phyloP scores from a whole-genome alignment of 2,888 invertebrate genomes.

The Ichneumon xanthorius region DNA sequence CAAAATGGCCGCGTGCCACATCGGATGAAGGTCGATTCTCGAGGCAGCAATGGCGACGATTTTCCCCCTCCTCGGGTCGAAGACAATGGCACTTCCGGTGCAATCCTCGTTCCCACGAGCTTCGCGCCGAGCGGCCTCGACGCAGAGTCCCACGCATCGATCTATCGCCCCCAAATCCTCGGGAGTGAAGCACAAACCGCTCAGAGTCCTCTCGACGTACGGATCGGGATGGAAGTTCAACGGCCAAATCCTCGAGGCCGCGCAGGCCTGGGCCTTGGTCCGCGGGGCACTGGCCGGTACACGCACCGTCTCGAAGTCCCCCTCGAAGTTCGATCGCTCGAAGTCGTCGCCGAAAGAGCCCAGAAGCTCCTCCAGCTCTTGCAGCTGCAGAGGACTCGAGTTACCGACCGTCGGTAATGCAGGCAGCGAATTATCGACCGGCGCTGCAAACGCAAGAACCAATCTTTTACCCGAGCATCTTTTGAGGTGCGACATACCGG shows the following conservation, averaged over 20 bases:
- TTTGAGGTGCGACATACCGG: constrained; percentile 90
- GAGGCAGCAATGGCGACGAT: constrained; percentile 89
- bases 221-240: constrained; percentile 94
- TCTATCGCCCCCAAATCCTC: constrained; percentile 87
- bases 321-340: constrained; percentile 85
- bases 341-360: constrained; percentile 82
- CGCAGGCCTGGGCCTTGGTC: constrained; percentile 89
- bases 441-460: constrained; percentile 85
- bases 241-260: constrained; percentile 90
- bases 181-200: constrained; percentile 87
- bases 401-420: constrained; percentile 9
- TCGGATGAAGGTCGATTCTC: constrained; percentile 87
- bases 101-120: constrained; percentile 78
- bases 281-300: constrained; percentile 89
- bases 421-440: constrained; percentile 31
- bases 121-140: constrained; percentile 85
- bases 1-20: constrained; percentile 94
- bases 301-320: constrained; percentile 85
- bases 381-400: constrained; percentile 14
- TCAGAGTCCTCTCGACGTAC: constrained; percentile 89
- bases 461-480: constrained; percentile 88
- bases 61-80: constrained; percentile 88
- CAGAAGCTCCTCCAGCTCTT: constrained; percentile 84
- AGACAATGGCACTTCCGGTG: constrained; percentile 88
- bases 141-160: constrained; percentile 87